phyloP scores from a whole-genome alignment of 1,140 invertebrate genomes.

The Pseudoatta argentina region DNA sequence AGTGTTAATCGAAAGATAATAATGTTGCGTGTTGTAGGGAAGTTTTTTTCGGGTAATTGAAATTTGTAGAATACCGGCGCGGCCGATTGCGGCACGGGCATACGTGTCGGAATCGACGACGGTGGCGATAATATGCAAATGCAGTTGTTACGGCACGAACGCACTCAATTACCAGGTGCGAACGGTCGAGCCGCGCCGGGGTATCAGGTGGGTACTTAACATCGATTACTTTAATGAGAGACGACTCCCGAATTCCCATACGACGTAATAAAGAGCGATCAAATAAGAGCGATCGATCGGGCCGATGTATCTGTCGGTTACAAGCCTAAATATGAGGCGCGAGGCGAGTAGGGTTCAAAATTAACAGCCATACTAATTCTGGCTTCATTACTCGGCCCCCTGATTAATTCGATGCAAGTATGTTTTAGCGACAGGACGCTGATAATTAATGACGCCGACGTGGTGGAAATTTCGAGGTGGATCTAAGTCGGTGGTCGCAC shows the following conservation, averaged over 20 bases:
- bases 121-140: constrained; percentile 62
- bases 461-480: constrained; percentile 50
- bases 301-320: neutral
- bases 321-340: neutral
- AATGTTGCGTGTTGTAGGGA: constrained; percentile 22
- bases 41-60: constrained; percentile 48
- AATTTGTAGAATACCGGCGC: constrained; percentile 39
- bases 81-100: constrained; percentile 7
- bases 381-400: constrained; percentile 32
- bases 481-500: constrained; percentile 58
- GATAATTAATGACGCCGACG: constrained; percentile 61
- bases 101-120: constrained; percentile 43
- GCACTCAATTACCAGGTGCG: constrained; percentile 62
- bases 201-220: constrained; percentile 46
- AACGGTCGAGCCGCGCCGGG: constrained; percentile 37
- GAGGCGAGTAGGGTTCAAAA: neutral
- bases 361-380: constrained; percentile 51
- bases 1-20: constrained; percentile 20
- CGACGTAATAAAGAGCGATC: constrained; percentile 42
- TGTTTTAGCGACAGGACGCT: constrained; percentile 14
- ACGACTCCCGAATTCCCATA: constrained; percentile 13
- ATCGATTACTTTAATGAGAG: constrained; percentile 58
- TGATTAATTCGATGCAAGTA: constrained; percentile 61
- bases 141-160: constrained; percentile 56
- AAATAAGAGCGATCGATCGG: constrained; percentile 36